Evolutionary conservation across 37 sponge, comb jelly and placozoan genomes (phyloP).

Genomic region (Cliona cf. orientalis): DNA sequence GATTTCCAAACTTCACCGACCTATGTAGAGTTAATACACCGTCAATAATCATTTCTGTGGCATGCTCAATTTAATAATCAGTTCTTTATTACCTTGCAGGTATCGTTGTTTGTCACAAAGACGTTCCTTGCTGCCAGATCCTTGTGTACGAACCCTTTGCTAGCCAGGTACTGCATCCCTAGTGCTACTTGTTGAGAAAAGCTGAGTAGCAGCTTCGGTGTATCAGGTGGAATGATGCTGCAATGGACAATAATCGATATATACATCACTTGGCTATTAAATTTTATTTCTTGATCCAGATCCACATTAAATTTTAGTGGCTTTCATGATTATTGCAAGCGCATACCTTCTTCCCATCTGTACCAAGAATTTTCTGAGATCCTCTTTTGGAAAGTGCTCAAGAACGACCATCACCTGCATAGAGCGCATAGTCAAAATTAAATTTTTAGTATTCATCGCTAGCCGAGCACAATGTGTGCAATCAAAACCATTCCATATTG

Average conservation of each 20-base stretch:
- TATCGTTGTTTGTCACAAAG: conserved; percentile 45
- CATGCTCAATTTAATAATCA: not conserved
- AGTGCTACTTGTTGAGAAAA: conserved; percentile 67
- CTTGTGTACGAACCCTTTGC: conserved; percentile 75
- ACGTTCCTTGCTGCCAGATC: conserved; percentile 81
- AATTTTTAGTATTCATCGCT: too few relatives aligned
- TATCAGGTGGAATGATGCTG: not conserved
- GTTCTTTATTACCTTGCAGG: conserved; percentile 49
- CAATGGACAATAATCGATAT: too few relatives aligned
- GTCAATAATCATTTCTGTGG: not conserved
- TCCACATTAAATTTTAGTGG: too few relatives aligned
- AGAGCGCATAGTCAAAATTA: not conserved
- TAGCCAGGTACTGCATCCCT: conserved; percentile 76
- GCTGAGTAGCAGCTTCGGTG: conserved; percentile 31
- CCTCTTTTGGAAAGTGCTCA: conserved; percentile 60
- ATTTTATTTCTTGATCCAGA: too few relatives aligned
- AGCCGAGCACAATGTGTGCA: too few relatives aligned
- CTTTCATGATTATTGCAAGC: not conserved
- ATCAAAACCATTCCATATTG: too few relatives aligned
- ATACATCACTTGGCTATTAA: too few relatives aligned
- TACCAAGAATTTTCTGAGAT: conserved; percentile 40
- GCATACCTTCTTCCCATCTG: conserved; percentile 36
- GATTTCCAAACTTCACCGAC: conserved; percentile 55
- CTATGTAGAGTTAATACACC: not conserved
- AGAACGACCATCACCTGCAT: conserved; percentile 48